These are phyloP conservation scores for Oceanodroma tethys DNA, from an alignment of 2,113 vertebrate species.

Conservation along the genomic window DNA sequence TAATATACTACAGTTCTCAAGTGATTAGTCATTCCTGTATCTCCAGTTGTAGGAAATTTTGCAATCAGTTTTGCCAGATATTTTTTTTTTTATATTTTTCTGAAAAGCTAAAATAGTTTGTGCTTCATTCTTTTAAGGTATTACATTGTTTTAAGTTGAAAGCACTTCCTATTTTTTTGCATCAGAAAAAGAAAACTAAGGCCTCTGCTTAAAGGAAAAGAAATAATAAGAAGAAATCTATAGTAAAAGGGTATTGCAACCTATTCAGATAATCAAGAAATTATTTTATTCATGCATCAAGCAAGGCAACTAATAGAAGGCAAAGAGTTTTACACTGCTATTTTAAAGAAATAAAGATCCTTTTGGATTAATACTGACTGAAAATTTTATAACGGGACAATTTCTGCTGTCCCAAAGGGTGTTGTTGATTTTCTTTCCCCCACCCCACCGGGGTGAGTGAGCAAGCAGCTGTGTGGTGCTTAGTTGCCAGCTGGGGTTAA, in stretches of 20 bases:
- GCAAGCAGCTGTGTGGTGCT: background rate
- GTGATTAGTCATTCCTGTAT: background rate
- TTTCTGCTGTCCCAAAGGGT: background rate
- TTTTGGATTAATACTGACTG: background rate
- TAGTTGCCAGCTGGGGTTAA: background rate
- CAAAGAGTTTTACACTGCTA: background rate
- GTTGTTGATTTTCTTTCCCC: background rate
- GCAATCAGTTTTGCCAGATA: background rate
- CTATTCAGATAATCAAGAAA: background rate
- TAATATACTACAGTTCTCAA: background rate
- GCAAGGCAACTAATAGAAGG: background rate
- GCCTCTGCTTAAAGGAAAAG: background rate
- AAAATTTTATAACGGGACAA: background rate
- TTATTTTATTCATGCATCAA: background rate
- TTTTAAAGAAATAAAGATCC: background rate
- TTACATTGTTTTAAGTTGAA: background rate
- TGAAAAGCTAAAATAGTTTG: background rate
- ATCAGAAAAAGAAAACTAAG: background rate
- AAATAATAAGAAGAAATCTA: background rate
- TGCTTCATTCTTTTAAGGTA: background rate
- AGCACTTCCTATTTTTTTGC: background rate
- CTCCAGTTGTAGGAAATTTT: background rate
- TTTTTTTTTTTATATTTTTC: background rate
- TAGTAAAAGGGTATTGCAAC: background rate
- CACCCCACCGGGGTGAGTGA: rapidly evolving